Base-by-base conservation (phyloP, 2,888 invertebrate genomes). In the Eupeodes latifasciatus region DNA sequence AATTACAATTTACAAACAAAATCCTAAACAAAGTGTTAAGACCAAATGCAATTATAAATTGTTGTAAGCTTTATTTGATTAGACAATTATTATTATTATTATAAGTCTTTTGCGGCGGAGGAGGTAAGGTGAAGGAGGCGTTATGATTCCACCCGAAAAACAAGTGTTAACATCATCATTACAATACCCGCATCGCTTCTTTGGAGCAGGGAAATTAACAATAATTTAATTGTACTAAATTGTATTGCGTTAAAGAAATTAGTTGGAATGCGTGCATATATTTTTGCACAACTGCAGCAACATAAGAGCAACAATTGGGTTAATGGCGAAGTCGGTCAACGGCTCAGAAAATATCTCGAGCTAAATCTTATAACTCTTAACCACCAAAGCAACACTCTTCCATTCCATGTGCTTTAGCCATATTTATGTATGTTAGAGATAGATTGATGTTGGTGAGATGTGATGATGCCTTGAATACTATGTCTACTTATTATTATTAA, bases 251-350 rank as follows among this genome's bases (percentile, higher is more conserved):
- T 47, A 19, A 11, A 44, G 40, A 34, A 19, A 34, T 47, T 14
- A 64, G 71, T 27, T 72, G 85, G 85, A 77, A 77, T 64, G 72
- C 51, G 72, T 71, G 49, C 81, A 27, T 66, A 77, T 72, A 77
- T 72, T 85, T 77, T 85, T 85, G 57, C 85, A 72, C 85, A 85
- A 85, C 27, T 27, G 27, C 27, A 27, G 27, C 27, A 27, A 27
- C 27, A 27, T 27, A 27, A 27, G 27, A 27, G 27, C 62, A 72
- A 71, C 61, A 87, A 83, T 72, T 87, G 69, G 87, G 87, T 87
- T 87, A 87, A 83, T 87, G 80, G 87, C 40, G 40, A 83, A 87
- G 80, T 87, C 87, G 87, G 87, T 83, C 87, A 83, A 67, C 80
- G 81, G 87, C 83, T 83, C 83, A 81, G 72, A 83, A 83, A 80